Base-by-base conservation (phyloP, 2,113 vertebrate species). In the Podarcis raffonei region DNA sequence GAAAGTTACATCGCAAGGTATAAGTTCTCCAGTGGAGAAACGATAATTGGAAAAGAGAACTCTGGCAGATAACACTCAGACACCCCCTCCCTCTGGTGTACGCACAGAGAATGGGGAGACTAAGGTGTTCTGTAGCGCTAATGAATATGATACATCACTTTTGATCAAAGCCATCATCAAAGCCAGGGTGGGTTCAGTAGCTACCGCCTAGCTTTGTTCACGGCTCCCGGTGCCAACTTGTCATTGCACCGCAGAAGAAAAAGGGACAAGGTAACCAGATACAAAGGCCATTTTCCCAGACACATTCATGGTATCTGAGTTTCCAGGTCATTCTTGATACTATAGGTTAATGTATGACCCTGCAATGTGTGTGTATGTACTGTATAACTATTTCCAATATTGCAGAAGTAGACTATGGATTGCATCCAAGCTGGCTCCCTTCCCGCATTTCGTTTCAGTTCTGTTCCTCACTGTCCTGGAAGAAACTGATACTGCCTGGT, bases 161-260 rank as follows among this genome's bases (percentile, higher is more conserved):
- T 39, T 84, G 89, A 92, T 92, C 86, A 89, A 91, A 90, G 85
- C 53, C 32, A 84, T 91, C 75, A 90, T 89, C 89, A 75, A 90
- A 84, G 83, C 65, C 48, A 1, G 37, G 39, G 85, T 65, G 88
- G 77, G 83, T 90, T 27, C 90, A 89, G 81, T 87, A 65, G 59
- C 83, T 87, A 15, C 84, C 39, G 68, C 32, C 1, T 23, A 37
- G 62, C 57, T 80, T 59, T 35, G 0, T 76, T 87, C 86, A 88
- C 53, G 57, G 32, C 37, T 89, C 83, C 90, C 88, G 8, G 75
- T 90, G 53, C 86, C 86, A 92, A 48, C 85, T 72, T 90, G 69
- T 81, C 80, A 81, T 30, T 59, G 62, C 87, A 32, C 39, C 62
- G 18, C 0, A 65, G 86, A 78, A 78, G 72, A 75, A 86, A 78